Conservation (phyloP, 1,140 invertebrate genomes). For the Diprion similis region DNA sequence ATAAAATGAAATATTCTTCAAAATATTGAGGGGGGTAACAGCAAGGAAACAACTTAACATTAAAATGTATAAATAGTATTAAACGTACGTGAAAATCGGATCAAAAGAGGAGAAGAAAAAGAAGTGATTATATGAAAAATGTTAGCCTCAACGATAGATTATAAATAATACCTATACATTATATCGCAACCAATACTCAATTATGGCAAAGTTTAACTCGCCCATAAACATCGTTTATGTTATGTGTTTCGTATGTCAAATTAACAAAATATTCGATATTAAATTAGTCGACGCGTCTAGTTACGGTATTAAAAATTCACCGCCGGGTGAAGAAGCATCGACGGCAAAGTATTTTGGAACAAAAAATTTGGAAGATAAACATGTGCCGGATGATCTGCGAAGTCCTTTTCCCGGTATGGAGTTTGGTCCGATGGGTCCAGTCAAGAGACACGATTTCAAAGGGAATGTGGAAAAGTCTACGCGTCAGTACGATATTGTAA, state of each 20-base stretch:
- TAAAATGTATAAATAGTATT: not conserved
- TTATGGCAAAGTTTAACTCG: not conserved
- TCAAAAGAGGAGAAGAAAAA: too few relatives aligned
- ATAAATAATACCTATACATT: too few relatives aligned
- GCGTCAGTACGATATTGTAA: slow-evolving; percentile 74
- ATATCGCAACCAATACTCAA: not conserved
- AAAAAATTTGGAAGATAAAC: slow-evolving; percentile 37
- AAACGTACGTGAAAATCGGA: not conserved
- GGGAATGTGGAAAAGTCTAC: slow-evolving; percentile 39
- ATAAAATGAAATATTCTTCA: slow-evolving; percentile 8
- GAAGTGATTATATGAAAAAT: too few relatives aligned
- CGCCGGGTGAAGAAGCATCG: slow-evolving; percentile 24
- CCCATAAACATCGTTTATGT: not conserved
- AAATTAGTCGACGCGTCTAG: slow-evolving; percentile 27
- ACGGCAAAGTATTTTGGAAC: slow-evolving; percentile 29
- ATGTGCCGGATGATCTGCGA: slow-evolving; percentile 35
- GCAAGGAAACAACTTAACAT: not conserved
- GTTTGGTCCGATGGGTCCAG: slow-evolving; percentile 55
- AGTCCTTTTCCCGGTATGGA: slow-evolving; percentile 48
- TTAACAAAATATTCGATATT: not conserved
- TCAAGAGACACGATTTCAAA: slow-evolving; percentile 35
- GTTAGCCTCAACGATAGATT: too few relatives aligned
- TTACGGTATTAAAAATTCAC: slow-evolving; percentile 31
- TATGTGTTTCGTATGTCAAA: not conserved
- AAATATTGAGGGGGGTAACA: not conserved